A percentile compares a stretch with the other conserved stretches of the same genome.
Conservation (phyloP, 2,797 vertebrate genomes). For the Psittacula echo region DNA sequence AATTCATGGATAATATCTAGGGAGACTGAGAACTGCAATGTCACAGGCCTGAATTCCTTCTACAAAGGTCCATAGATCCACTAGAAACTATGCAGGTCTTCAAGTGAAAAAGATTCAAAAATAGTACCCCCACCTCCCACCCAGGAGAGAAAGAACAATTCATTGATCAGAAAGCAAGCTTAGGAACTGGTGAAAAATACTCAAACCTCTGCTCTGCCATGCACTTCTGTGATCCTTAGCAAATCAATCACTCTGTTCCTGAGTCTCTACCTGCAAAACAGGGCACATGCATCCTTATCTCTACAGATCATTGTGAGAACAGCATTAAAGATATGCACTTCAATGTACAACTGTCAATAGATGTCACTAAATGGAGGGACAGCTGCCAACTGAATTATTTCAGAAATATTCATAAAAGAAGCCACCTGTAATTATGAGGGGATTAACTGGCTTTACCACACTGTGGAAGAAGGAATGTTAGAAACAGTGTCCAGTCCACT, state of each 20-base stretch:
- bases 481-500: neutral
- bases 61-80: neutral
- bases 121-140: neutral
- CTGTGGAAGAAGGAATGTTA: neutral
- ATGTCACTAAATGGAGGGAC: neutral
- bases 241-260: neutral
- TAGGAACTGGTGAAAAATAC: neutral
- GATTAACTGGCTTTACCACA: neutral
- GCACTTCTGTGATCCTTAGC: neutral
- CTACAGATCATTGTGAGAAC: neutral
- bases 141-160: neutral
- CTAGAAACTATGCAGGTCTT: neutral
- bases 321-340: neutral
- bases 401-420: neutral
- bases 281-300: neutral
- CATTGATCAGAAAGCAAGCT: neutral
- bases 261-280: neutral
- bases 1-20: neutral
- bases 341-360: neutral
- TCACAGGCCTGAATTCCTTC: neutral
- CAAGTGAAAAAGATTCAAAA: neutral
- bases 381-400: neutral
- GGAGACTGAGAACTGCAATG: neutral
- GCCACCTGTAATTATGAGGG: neutral
- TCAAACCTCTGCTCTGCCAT: neutral